Base-by-base conservation (phyloP, 2,888 invertebrate genomes). In the Craniophora ligustri region DNA sequence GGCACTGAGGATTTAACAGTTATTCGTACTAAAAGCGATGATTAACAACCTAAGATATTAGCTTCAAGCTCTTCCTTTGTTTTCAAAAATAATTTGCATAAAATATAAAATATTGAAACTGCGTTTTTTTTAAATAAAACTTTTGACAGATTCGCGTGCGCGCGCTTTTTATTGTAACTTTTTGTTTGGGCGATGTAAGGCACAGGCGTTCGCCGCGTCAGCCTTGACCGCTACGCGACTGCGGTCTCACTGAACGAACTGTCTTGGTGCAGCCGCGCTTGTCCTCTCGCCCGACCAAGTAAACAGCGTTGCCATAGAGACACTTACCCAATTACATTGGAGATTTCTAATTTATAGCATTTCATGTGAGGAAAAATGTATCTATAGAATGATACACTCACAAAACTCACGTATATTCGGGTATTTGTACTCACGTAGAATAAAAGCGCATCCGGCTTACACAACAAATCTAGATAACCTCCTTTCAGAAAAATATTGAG, bases 171-270 rank as follows among this genome's bases (percentile, higher is more conserved):
- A 73, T 74, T 76, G 79, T 77, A 82, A 82, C 77, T 80, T 80
- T 82, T 78, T 73, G 79, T 63, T 59, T 62, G 63, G 62, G 73
- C 74, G 67, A 53, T 55, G 47, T 67, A 59, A 75, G 76, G 78
- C 81, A 75, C 78, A 76, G 82, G 78, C 82, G 82, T 80, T 80
- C 73, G 79, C 71, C 57, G 81, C 77, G 78, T 79, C 79, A 85
- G 88, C 89, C 91, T 92, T 91, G 92, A 91, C 92, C 92, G 92
- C 87, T 79, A 84, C 83, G 81, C 89, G 88, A 84, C 88, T 87
- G 84, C 86, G 87, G 89, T 79, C 84, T 75, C 71, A 92, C 92
- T 92, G 91, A 89, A 78, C 80, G 73, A 70, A 70, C 75, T 76
- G 76, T 79, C 79, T 84, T 76, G 78, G 68, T 79, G 82, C 83